Conservation (phyloP, 1,140 invertebrate genomes). For the Meloidogyne chitwoodi region DNA sequence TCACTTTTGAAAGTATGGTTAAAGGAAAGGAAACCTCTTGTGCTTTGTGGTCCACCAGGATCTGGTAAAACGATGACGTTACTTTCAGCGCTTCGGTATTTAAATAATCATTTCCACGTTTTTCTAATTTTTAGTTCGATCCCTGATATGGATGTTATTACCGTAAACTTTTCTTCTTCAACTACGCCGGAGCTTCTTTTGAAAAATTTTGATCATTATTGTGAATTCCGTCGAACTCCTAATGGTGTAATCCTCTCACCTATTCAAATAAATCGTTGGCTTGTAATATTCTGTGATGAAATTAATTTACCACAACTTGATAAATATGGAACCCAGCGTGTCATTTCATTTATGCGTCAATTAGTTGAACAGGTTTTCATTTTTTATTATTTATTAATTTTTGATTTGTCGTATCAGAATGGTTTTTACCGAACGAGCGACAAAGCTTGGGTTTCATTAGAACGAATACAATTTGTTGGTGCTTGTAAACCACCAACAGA, state of each 20-base stretch:
- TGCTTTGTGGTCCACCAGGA: constrained; percentile 95
- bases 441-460: constrained; percentile 91
- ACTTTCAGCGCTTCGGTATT: constrained; percentile 82
- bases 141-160: constrained; percentile 71
- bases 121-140: constrained; percentile 67
- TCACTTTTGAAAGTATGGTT: constrained; percentile 94
- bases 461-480: constrained; percentile 97
- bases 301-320: constrained; percentile 99
- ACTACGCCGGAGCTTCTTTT: constrained; percentile 94
- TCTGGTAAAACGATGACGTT: constrained; percentile 99
- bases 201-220: constrained; percentile 99
- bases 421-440: constrained; percentile 81
- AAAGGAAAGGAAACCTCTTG: constrained; percentile 96
- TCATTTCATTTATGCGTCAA: constrained; percentile 95
- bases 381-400: constrained; percentile 1
- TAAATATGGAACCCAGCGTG: constrained; percentile 90
- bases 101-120: constrained; percentile 69
- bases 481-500: constrained; percentile 99
- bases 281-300: constrained; percentile 99
- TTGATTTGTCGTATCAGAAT: constrained; percentile 42
- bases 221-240: constrained; percentile 90
- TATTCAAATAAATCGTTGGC: constrained; percentile 91
- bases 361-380: constrained; percentile 78
- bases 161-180: constrained; percentile 96
- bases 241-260: constrained; percentile 92